phyloP scores from a whole-genome alignment of 2,888 invertebrate genomes.

The Opisthograptis luteolata region DNA sequence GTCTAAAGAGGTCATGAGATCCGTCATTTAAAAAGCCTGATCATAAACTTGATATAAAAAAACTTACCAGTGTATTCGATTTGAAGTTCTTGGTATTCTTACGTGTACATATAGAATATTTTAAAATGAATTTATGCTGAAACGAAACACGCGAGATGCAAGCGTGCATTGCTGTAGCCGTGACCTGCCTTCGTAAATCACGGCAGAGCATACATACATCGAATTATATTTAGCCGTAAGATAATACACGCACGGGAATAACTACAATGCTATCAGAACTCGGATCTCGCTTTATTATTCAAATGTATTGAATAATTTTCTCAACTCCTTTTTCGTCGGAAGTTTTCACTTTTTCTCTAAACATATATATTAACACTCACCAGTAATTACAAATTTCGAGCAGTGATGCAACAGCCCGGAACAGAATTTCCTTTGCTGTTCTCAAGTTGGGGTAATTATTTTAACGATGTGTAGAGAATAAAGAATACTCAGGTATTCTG shows the following conservation, averaged over 20 bases:
- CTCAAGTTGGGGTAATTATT: conserved; percentile 7
- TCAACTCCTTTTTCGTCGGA: conserved; percentile 1
- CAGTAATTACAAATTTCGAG: conserved; percentile 15
- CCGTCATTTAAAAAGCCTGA: too few species aligned
- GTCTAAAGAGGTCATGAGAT: conserved; percentile 7
- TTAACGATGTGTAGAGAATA: conserved; percentile 3
- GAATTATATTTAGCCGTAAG: conserved; percentile 37
- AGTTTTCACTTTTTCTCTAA: conserved; percentile 28
- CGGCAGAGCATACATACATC: conserved; percentile 27
- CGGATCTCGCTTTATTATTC: conserved; percentile 55
- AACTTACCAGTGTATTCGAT: not conserved
- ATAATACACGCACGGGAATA: conserved; percentile 40
- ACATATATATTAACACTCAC: conserved; percentile 26
- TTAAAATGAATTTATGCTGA: not conserved
- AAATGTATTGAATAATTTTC: conserved; percentile 48
- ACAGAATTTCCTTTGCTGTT: conserved; percentile 5
- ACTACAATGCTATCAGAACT: conserved; percentile 40
- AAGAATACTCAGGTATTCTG: conserved; percentile 6
- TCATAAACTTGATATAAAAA: not conserved
- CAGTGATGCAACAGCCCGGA: not conserved
- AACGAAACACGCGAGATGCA: conserved; percentile 8
- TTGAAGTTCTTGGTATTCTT: not conserved
- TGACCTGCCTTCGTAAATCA: conserved; percentile 25
- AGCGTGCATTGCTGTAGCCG: not conserved
- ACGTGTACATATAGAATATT: not conserved